Base-by-base conservation (phyloP, 1,140 invertebrate species). In the Hypsibius dujardini region DNA sequence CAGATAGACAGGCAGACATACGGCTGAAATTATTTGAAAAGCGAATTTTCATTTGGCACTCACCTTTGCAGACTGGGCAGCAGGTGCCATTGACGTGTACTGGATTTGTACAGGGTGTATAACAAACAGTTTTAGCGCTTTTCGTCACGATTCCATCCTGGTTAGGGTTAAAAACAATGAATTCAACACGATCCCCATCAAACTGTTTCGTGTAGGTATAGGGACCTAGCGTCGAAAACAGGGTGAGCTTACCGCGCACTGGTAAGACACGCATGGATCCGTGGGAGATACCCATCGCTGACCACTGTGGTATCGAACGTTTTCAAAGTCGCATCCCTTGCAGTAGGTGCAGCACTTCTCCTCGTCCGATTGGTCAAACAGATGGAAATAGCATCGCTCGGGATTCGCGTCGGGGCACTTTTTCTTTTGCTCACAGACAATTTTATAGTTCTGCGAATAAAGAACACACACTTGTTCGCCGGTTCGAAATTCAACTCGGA, bases 261-360 rank as follows among this genome's bases (percentile, higher is more conserved):
- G 73, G 71, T 76, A 77, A 14, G 74, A 74, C 47, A 75, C 73
- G 72, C 77, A 78, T 3, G 76, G 75, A 59, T 77, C 75, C 14
- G 72, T 72, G 2, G 72, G 74, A 62, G 74, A 71, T 1, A 73
- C 71, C 76, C 77, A 78, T 56, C 70, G 73, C 0, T 74, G 71
- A 46, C 75, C 75, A 72, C 74, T 75, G 45, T 72, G 70, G 50
- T 77, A 76, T 46, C 74, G 71, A 15, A 72, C 69, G 47, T 75
- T 75, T 28, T 75, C 71, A 70, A 76, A 76, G 46, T 71, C 72
- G 72, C 77, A 78, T 14, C 76, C 77, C 77, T 70, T 15, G 70
- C 46, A 72, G n/a, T 62, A 1, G 50, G 47, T 69, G 69, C 15
- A 74, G 45, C 46, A 72, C 3, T 42, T 47, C 2, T 50, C 46